A percentile compares a stretch with the other conserved stretches of the same genome.
phyloP scores from a whole-genome alignment of 2,888 invertebrate species.

The Idaea biselata region DNA sequence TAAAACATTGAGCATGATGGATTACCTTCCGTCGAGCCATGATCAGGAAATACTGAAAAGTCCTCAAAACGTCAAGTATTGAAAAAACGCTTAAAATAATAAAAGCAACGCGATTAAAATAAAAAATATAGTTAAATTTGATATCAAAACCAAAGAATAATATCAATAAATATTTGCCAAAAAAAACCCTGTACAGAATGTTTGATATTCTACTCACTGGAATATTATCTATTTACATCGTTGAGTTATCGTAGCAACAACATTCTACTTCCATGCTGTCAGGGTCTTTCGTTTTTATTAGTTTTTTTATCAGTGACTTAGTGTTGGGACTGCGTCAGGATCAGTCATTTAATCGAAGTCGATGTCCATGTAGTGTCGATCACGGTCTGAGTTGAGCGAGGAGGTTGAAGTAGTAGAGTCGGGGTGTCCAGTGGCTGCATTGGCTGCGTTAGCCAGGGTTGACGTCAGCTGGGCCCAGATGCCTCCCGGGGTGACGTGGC shows the following conservation, averaged over 20 bases:
- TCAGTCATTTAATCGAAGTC: conserved; percentile 60
- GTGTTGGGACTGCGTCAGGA: not conserved
- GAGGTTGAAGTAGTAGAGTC: conserved; percentile 36
- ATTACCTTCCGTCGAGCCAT: no score
- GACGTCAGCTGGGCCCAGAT: conserved; percentile 41
- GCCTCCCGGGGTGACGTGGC: conserved; percentile 39
- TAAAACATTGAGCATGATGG: no score
- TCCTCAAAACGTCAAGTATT: no score
- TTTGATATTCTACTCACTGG: not conserved
- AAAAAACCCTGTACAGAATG: no score
- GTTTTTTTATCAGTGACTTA: not conserved
- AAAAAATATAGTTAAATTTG: no score
- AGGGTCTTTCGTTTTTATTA: not conserved
- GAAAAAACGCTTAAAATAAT: no score
- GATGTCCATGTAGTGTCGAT: conserved; percentile 68
- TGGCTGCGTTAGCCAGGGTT: conserved; percentile 24
- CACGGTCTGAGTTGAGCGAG: conserved; percentile 46
- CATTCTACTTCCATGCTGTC: not conserved
- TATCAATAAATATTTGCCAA: no score
- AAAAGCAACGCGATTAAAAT: no score
- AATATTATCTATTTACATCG: not conserved
- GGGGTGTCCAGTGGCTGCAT: conserved; percentile 34
- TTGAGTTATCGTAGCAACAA: not conserved
- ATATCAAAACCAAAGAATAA: no score
- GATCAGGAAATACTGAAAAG: no score